Evolutionary conservation across 1,140 invertebrate genomes (phyloP).

Genomic region (Harpegnathos saltator): DNA sequence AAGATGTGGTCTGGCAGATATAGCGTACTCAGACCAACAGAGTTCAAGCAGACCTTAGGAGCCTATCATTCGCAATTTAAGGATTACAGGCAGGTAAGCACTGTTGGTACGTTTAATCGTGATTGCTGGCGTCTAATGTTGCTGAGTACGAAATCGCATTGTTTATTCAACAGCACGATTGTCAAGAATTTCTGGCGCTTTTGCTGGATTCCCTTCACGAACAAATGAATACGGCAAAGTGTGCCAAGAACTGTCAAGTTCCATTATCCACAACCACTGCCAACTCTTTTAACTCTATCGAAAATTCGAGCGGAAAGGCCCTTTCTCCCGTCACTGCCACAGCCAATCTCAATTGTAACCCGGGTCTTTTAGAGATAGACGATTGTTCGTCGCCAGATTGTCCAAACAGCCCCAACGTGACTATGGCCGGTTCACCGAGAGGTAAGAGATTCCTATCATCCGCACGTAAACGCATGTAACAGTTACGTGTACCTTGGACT

Average conservation of each 20-base stretch:
- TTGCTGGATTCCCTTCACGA: slow-evolving; percentile 90
- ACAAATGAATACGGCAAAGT: slow-evolving; percentile 87
- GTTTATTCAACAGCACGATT: slow-evolving; percentile 88
- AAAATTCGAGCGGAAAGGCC: slow-evolving; percentile 76
- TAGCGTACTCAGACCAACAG: slow-evolving; percentile 87
- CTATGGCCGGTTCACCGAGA: slow-evolving; percentile 83
- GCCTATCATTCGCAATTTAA: slow-evolving; percentile 89
- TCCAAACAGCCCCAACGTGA: slow-evolving; percentile 81
- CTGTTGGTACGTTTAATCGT: background rate
- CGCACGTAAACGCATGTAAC: background rate
- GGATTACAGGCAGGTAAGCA: slow-evolving; percentile 87
- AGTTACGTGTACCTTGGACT: background rate
- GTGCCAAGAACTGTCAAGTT: slow-evolving; percentile 79
- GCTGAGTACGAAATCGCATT: background rate
- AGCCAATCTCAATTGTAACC: slow-evolving; percentile 73
- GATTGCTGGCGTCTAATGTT: background rate
- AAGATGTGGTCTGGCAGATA: slow-evolving; percentile 89
- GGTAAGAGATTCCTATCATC: slow-evolving; percentile 71
- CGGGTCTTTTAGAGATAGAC: slow-evolving; percentile 78
- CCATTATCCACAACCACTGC: slow-evolving; percentile 81
- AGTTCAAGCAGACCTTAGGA: slow-evolving; percentile 89
- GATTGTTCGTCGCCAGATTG: slow-evolving; percentile 79
- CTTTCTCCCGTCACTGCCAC: slow-evolving; percentile 78
- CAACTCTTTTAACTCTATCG: slow-evolving; percentile 77
- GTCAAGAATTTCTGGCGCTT: slow-evolving; percentile 91